phyloP scores from a whole-genome alignment of 1,140 invertebrate species.

The Acromyrmex echinatior region DNA sequence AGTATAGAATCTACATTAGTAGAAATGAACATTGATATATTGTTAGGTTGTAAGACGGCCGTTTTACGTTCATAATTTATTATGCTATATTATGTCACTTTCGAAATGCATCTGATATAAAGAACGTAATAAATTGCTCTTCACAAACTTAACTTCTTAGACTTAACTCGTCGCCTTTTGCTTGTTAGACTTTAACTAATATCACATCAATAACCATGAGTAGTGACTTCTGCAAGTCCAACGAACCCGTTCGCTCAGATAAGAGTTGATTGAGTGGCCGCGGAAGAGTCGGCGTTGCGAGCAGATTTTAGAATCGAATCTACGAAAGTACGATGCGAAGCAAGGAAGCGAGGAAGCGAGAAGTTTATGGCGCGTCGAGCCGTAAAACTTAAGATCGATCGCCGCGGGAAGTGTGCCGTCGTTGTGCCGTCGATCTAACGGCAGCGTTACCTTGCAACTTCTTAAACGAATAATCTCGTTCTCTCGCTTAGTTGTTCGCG shows the following conservation, averaged over 20 bases:
- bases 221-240: slow-evolving; percentile 4
- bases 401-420: slow-evolving; percentile 31
- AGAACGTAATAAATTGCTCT: background rate
- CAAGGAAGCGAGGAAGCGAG: background rate
- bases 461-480: slow-evolving; percentile 34
- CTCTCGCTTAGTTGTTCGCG: background rate
- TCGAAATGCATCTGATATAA: background rate
- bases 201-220: slow-evolving; percentile 28
- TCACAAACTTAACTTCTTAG: background rate
- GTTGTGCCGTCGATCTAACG: slow-evolving; percentile 47
- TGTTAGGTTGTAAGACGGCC: no score
- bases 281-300: slow-evolving; percentile 23
- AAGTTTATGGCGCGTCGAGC: slow-evolving; percentile 23
- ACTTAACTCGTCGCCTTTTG: background rate
- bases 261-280: slow-evolving; percentile 18
- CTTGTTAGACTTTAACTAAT: slow-evolving; percentile 14
- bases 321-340: slow-evolving; percentile 14
- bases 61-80: background rate
- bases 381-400: slow-evolving; percentile 54
- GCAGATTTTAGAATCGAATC: slow-evolving; percentile 48
- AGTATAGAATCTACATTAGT: no score
- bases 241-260: slow-evolving; percentile 15
- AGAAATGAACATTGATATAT: no score
- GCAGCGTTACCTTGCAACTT: slow-evolving; percentile 49
- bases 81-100: background rate